Percentiles rank a stretch among this genome's conserved stretches.
Conservation (phyloP, 2,113 vertebrate species). For the Sylvia atricapilla region DNA sequence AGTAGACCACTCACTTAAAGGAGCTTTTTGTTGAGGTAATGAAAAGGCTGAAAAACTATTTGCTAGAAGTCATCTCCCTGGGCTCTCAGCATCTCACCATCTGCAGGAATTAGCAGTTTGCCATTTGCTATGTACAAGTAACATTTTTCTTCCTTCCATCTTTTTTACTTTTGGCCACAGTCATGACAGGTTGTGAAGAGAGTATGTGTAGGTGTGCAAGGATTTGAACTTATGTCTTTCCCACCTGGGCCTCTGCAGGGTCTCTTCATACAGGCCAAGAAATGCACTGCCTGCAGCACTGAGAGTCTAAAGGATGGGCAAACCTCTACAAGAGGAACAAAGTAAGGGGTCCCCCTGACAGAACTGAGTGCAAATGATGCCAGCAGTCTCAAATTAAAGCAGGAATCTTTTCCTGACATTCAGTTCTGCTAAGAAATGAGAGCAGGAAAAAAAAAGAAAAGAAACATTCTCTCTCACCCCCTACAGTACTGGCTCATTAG, state of each 20-base stretch:
- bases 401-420: background rate
- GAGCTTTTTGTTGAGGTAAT: conserved; percentile 52
- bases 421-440: background rate
- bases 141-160: background rate
- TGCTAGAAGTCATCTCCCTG: conserved; percentile 40
- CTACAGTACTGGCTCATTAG: background rate
- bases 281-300: background rate
- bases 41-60: conserved; percentile 39
- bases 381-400: background rate
- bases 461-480: background rate
- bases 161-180: background rate
- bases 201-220: background rate
- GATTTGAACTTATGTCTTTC: background rate
- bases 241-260: background rate
- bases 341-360: background rate
- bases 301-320: background rate
- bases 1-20: conserved; percentile 47
- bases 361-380: background rate
- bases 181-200: background rate
- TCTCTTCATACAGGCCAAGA: background rate
- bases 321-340: background rate
- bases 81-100: conserved; percentile 31
- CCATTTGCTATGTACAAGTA: conserved; percentile 21
- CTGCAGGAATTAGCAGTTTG: conserved; percentile 39
- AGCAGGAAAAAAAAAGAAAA: background rate